Evolutionary conservation across 2,888 invertebrate species (phyloP).

Genomic region (Augochlorella aurata): DNA sequence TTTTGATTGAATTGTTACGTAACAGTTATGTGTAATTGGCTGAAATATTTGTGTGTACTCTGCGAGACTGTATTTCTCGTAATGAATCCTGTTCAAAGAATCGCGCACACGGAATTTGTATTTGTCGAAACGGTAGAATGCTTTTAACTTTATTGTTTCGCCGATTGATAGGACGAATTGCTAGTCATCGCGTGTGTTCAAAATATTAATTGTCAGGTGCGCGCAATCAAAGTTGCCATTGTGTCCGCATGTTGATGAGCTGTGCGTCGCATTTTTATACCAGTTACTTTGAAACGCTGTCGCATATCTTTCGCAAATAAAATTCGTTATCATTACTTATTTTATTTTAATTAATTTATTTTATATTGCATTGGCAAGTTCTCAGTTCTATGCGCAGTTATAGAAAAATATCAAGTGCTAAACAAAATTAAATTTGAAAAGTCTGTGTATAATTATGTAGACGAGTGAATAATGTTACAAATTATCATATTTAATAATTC

Average conservation of each 20-base stretch:
- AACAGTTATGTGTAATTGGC: conserved; percentile 25
- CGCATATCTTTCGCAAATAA: not conserved
- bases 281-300: not conserved
- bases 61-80: conserved; percentile 8
- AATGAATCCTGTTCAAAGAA: conserved; percentile 27
- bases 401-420: no score
- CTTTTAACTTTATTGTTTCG: conserved; percentile 12
- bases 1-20: conserved; percentile 39
- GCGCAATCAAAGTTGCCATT: not conserved
- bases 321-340: no score
- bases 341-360: no score
- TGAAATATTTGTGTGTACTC: conserved; percentile 32
- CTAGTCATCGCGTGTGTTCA: not conserved
- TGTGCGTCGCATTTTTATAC: not conserved
- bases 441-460: no score
- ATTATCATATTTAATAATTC: no score
- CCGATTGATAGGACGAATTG: conserved; percentile 3
- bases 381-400: no score
- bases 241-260: not conserved
- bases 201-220: not conserved
- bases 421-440: no score
- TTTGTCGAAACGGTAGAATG: conserved; percentile 1
- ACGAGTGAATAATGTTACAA: no score
- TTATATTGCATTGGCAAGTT: no score
- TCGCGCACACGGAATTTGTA: not conserved